These are phyloP conservation scores for Didymodactylos carnosus DNA, from an alignment of 2,888 invertebrate genomes.

Conservation along the genomic window DNA sequence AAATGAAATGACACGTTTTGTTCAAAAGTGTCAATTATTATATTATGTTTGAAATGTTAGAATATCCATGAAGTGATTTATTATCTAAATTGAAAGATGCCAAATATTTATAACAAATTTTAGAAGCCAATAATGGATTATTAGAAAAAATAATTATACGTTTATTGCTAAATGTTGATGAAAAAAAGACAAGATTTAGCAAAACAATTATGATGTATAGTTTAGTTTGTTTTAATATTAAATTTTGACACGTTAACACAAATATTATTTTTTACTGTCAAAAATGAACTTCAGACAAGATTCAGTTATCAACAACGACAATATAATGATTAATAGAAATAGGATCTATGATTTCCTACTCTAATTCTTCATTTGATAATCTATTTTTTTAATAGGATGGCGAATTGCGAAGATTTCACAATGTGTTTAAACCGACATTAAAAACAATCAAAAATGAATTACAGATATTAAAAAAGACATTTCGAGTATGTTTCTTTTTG, in stretches of 20 bases:
- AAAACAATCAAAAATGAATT: too few relatives aligned
- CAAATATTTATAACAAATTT: constrained; percentile 62
- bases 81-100: constrained; percentile 52
- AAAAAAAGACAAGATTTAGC: constrained; percentile 41
- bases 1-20: constrained; percentile 65
- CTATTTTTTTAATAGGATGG: too few relatives aligned
- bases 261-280: constrained; percentile 43
- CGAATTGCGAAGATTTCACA: too few relatives aligned
- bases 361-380: too few relatives aligned
- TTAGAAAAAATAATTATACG: constrained; percentile 58
- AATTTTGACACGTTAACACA: constrained; percentile 54
- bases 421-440: too few relatives aligned
- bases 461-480: too few relatives aligned
- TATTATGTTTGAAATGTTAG: constrained; percentile 68
- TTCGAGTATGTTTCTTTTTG: too few relatives aligned
- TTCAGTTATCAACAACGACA: constrained; percentile 18
- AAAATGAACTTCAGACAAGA: constrained; percentile 21
- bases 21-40: constrained; percentile 80
- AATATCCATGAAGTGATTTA: constrained; percentile 77
- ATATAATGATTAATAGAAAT: too few relatives aligned
- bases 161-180: constrained; percentile 53
- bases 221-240: constrained; percentile 58
- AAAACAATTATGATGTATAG: constrained; percentile 52
- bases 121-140: constrained; percentile 63
- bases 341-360: too few relatives aligned